Evolutionary conservation across 2,113 vertebrate genomes (phyloP).

Genomic region (Thermophis baileyi): DNA sequence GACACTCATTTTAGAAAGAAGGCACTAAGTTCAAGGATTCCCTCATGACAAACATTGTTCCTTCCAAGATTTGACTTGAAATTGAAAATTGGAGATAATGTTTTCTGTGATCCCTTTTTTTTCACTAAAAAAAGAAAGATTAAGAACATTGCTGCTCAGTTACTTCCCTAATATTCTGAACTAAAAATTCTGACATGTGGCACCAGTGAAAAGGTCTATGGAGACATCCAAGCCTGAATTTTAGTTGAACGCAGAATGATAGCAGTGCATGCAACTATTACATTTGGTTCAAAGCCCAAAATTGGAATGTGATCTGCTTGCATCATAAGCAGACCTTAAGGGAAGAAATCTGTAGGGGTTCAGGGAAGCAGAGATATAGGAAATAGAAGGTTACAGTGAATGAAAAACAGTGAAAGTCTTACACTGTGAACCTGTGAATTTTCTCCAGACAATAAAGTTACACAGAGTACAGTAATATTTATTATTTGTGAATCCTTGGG

Average conservation of each 20-base stretch:
- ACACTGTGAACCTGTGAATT: not conserved
- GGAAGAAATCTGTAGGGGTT: not conserved
- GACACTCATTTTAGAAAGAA: not conserved
- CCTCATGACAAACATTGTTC: not conserved
- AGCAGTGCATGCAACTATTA: not conserved
- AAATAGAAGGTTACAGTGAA: not conserved
- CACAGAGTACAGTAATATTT: not conserved
- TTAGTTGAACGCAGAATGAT: not conserved
- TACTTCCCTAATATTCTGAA: not conserved
- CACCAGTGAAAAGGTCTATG: not conserved
- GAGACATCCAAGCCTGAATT: not conserved
- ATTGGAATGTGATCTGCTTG: not conserved
- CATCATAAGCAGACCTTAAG: not conserved
- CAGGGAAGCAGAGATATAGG: not conserved
- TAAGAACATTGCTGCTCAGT: not conserved
- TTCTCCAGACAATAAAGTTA: not conserved
- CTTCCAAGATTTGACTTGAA: slow-evolving; percentile 24
- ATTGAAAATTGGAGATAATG: slow-evolving; percentile 10
- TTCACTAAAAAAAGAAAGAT: not conserved
- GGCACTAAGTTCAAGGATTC: slow-evolving; percentile 23
- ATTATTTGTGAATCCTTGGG: not conserved
- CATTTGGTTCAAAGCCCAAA: not conserved
- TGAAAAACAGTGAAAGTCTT: not conserved
- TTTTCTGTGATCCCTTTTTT: not conserved
- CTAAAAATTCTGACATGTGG: not conserved